Evolutionary conservation across 2,113 vertebrate species (phyloP).

Genomic region (Salvelinus fontinalis): DNA sequence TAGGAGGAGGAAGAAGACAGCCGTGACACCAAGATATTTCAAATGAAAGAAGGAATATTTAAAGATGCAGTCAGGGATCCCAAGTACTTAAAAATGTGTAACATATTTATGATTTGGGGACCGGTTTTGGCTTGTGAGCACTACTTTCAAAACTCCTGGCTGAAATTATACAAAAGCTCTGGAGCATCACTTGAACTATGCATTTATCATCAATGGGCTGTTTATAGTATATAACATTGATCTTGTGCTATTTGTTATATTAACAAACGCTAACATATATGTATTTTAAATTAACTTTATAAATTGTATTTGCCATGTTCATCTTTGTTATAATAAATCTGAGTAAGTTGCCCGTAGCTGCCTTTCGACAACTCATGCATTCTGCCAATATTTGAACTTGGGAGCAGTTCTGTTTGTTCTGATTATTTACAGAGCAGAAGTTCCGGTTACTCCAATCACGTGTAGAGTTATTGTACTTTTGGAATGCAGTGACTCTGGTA

Average conservation of each 20-base stretch:
- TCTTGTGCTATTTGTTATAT: not conserved
- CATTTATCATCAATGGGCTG: no score
- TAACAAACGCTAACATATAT: not conserved
- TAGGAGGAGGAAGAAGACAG: no score
- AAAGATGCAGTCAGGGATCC: no score
- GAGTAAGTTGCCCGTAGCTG: not conserved
- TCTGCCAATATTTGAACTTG: conserved; percentile 72
- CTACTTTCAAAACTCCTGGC: no score
- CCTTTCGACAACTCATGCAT: conserved; percentile 20
- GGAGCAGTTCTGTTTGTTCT: conserved; percentile 67
- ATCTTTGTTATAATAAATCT: not conserved
- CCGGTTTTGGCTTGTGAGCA: no score
- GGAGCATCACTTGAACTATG: no score
- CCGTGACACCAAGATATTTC: no score
- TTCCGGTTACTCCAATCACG: conserved; percentile 57
- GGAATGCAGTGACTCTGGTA: not conserved
- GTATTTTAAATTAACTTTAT: not conserved
- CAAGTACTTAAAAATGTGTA: no score
- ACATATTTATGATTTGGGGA: no score
- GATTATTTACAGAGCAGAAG: conserved; percentile 58
- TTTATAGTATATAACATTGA: not conserved
- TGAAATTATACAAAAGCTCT: no score
- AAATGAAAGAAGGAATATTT: no score
- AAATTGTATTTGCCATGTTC: not conserved
- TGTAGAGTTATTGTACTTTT: not conserved